Evolutionary conservation across 2,888 invertebrate species (phyloP).

Genomic region (Melinopterus prodromus): DNA sequence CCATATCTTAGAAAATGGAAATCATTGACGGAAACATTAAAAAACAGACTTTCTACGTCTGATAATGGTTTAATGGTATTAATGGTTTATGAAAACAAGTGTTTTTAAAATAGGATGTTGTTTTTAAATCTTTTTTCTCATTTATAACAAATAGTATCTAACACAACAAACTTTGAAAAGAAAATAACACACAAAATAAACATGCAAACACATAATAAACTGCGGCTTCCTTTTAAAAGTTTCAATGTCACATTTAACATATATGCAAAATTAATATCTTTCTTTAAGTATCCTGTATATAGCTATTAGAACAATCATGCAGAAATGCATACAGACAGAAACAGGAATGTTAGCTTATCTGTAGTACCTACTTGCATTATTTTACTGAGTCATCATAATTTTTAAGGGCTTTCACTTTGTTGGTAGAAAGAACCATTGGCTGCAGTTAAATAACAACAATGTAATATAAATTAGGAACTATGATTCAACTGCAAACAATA

Average conservation of each 20-base stretch:
- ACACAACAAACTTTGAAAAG: too few relatives aligned
- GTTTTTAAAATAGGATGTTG: too few relatives aligned
- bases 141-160: too few relatives aligned
- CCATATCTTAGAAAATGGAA: neutral
- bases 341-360: neutral
- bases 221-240: neutral
- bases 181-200: too few relatives aligned
- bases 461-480: too few relatives aligned
- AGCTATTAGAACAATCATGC: neutral
- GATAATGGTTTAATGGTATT: neutral
- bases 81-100: neutral
- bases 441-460: neutral
- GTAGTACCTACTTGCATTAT: neutral
- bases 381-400: neutral
- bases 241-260: neutral
- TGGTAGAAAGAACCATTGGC: neutral
- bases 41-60: too few relatives aligned
- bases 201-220: too few relatives aligned
- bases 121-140: too few relatives aligned
- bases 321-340: neutral
- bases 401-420: neutral
- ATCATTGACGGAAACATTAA: too few relatives aligned
- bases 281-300: neutral
- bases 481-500: too few relatives aligned
- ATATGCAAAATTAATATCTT: too few relatives aligned